Evolutionary conservation across 1,140 invertebrate genomes (phyloP), one percentile per base, ranked within the genome.

Genomic region (Drosophila virilis): DNA sequence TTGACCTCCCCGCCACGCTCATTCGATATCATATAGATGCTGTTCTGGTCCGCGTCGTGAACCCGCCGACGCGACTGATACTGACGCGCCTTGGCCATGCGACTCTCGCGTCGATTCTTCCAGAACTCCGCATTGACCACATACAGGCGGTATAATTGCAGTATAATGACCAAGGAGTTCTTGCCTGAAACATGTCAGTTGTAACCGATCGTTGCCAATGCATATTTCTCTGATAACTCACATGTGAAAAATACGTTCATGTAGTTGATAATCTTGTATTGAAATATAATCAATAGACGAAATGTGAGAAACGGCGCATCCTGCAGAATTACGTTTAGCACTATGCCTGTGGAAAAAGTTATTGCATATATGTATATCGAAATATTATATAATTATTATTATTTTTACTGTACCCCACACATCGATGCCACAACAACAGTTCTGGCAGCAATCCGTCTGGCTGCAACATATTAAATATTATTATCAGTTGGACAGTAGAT

Each of bases 221-320:
- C 6, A 0, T 37, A 3, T 10, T 15, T 12, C 1, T 12, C 1
- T 1, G 12, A 13, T 38, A 1, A 35, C 91, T 97, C 97, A 92
- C 97, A 97, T 0, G 97, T 98, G 92, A 98, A 98, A 92, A 98
- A 98, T 54, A 98, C 95, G 80, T 98, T 98, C 95, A 97, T 97
- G 88, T 98, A 98, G 80, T 96, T 97, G 51, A 98, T 96, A 15
- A 98, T 97, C 64, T 95, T 94, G 88, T 97, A 98, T 75, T 97
- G 95, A 0, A 96, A 94, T 22, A 98, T 98, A 12, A 98, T 95
- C 12, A 97, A 93, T 2, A 98, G 92, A 4, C 97, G 93, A 79
- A 98, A 96, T 0, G 95, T 95, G 2, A 98, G 92, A 92, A 98
- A 98, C 0, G 97, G 97, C 0, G 96, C 96, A 91, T 98, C 97